Evolutionary conservation across 2,888 invertebrate species (phyloP).

Genomic region (Tipula vernalis): DNA sequence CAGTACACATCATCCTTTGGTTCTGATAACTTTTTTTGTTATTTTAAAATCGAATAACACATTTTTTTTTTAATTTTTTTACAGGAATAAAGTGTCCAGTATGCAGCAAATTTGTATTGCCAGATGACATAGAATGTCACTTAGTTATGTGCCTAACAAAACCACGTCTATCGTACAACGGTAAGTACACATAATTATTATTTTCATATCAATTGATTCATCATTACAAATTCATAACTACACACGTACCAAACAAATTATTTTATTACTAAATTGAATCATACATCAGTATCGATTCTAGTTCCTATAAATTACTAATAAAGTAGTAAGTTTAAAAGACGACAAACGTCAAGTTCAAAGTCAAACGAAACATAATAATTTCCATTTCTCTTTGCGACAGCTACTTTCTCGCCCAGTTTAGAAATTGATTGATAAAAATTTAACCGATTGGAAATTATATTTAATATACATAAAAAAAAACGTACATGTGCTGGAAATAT

Average conservation of each 20-base stretch:
- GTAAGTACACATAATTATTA: conserved; percentile 39
- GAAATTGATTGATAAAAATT: neutral
- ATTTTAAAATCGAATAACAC: neutral
- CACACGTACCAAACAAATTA: neutral
- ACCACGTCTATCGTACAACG: conserved; percentile 97
- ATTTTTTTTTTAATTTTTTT: conserved; percentile 25
- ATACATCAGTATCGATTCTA: no score
- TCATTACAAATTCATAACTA: neutral
- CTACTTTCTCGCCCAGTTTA: neutral
- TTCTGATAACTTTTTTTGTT: neutral
- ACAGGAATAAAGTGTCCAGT: conserved; percentile 98
- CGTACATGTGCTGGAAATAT: neutral
- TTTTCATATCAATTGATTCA: neutral
- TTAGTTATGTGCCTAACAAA: conserved; percentile 99
- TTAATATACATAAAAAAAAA: no score
- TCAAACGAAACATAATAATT: neutral
- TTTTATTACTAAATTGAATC: no score
- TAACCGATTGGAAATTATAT: neutral
- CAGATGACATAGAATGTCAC: conserved; percentile 98
- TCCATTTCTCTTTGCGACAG: neutral
- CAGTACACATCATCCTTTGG: no score
- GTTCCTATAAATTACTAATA: no score
- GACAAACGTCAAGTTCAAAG: conserved; percentile 6
- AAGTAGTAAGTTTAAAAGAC: neutral
- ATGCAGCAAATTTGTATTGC: conserved; percentile 95